These are phyloP conservation scores for Archaeoteleia sp. DNA, from an alignment of 2,888 invertebrate genomes.

Conservation along the genomic window DNA sequence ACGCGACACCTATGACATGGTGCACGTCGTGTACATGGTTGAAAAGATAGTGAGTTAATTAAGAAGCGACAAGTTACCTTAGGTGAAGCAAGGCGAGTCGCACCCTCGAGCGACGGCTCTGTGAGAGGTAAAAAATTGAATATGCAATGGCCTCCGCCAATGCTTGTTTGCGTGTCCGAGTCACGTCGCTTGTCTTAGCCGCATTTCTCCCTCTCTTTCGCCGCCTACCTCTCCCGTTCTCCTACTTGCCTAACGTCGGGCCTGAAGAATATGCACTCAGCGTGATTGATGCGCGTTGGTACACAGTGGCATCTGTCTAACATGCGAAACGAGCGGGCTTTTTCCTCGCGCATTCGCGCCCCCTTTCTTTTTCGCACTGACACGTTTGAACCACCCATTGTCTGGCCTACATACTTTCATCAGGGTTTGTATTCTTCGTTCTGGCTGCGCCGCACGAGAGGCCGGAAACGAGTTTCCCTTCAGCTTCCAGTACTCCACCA, in stretches of 20 bases:
- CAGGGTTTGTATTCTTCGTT: slow-evolving; percentile 25
- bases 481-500: slow-evolving; percentile 24
- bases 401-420: slow-evolving; percentile 58
- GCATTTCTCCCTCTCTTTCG: slow-evolving; percentile 21
- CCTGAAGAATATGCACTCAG: slow-evolving; percentile 72
- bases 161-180: slow-evolving; percentile 44
- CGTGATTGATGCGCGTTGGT: slow-evolving; percentile 68
- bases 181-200: slow-evolving; percentile 27
- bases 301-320: slow-evolving; percentile 58
- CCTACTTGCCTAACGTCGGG: too few relatives aligned
- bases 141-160: slow-evolving; percentile 50
- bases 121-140: slow-evolving; percentile 50
- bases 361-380: slow-evolving; percentile 42
- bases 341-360: slow-evolving; percentile 35
- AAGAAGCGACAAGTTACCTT: slow-evolving; percentile 62
- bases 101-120: slow-evolving; percentile 9
- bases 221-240: too few relatives aligned
- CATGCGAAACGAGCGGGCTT: slow-evolving; percentile 58
- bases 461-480: slow-evolving; percentile 43
- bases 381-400: slow-evolving; percentile 58
- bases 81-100: slow-evolving; percentile 44
- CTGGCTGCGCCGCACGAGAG: slow-evolving; percentile 10
- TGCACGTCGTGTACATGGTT: slow-evolving; percentile 30
- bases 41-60: slow-evolving; percentile 65
- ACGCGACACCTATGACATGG: slow-evolving; percentile 18